phyloP scores from a whole-genome alignment of 2,113 vertebrate species.

The Epinephelus moara region DNA sequence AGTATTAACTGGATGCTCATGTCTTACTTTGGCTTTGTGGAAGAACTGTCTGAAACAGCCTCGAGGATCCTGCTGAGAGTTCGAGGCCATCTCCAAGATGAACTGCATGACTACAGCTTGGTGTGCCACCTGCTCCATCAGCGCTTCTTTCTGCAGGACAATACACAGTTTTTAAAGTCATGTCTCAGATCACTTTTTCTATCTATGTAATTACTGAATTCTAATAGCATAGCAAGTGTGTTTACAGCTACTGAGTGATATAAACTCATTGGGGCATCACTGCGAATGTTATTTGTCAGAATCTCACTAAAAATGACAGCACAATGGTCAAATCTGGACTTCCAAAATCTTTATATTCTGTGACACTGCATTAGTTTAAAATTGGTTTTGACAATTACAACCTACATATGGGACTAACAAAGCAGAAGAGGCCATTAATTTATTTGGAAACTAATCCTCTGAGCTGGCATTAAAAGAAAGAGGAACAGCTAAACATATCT shows the following conservation, averaged over 20 bases:
- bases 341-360: not conserved
- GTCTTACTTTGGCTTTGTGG: conserved; percentile 98
- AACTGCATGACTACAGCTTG: conserved; percentile 98
- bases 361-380: not conserved
- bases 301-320: not conserved
- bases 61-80: conserved; percentile 92
- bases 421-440: not conserved
- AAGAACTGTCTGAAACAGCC: conserved; percentile 98
- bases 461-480: not conserved
- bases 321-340: not conserved
- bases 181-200: no score
- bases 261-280: not conserved
- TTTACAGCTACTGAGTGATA: not conserved
- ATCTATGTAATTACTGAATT: not conserved
- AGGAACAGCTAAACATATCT: not conserved
- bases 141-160: conserved; percentile 89
- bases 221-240: not conserved
- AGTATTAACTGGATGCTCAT: not conserved
- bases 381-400: not conserved
- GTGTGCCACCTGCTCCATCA: conserved; percentile 98
- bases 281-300: not conserved
- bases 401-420: not conserved
- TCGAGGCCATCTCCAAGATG: conserved; percentile 96
- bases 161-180: no score
- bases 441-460: not conserved